Base-by-base conservation (phyloP, 2,797 vertebrate species). In the Fundulus diaphanus region DNA sequence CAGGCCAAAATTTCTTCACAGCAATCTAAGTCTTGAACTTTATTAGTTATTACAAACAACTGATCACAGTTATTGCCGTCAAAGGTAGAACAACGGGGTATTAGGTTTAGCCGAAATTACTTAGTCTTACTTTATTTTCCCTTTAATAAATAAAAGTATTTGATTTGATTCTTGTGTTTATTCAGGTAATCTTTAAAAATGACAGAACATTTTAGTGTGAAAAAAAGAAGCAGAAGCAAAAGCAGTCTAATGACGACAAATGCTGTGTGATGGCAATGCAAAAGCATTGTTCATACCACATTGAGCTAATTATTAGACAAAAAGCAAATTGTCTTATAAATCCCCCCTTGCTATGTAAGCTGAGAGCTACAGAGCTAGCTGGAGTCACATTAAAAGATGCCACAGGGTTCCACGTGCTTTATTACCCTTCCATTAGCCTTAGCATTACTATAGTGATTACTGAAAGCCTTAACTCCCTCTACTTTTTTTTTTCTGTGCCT, bases 371-470 rank as follows among this genome's bases (percentile, higher is more conserved):
- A 44, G 73, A 70, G 77, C 69, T 73, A 79, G 74, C 52, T 59
- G 72, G 2, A 5, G n/a, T 37, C 5, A 3, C 35, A 73, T 35
- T 35, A 69, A 15, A 71, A 57, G 56, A 63, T 72, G 78, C 85
- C 76, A 82, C 42, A 51, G 75, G 75, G 76, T 57, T 83, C 35
- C 63, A 44, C n/a, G 78, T 77, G 67, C 46, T 81, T 81, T 85
- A 87, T 83, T 87, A 82, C 74, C 59, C 68, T 67, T 40, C 73
- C 61, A 84, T 86, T 85, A 85, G 65, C 76, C 70, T 80, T 82
- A 84, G 57, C 72, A 85, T 87, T 83, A 78, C 49, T 68, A 70
- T 72, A 77, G 65, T 84, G 73, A 81, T 74, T 87, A 79, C 68
- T 68, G 72, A 49, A 29, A 84, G 85, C 81, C 72, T 77, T 82